Evolutionary conservation across 2,797 vertebrate species (phyloP).

Genomic region (Ciconia nigra): DNA sequence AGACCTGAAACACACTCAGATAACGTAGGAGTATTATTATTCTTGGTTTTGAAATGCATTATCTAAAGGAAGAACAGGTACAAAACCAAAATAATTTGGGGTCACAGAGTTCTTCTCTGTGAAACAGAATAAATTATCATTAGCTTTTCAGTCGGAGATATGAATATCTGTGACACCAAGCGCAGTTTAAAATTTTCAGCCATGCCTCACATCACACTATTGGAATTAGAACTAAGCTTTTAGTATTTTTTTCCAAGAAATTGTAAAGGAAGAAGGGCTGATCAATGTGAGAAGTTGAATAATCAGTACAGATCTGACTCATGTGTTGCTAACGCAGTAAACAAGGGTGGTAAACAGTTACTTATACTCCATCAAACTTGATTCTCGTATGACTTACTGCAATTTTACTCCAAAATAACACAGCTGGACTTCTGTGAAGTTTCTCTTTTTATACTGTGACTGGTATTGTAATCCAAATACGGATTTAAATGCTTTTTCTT

Average conservation of each 20-base stretch:
- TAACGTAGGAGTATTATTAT: neutral
- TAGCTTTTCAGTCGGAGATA: neutral
- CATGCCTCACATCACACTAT: neutral
- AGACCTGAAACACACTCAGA: neutral
- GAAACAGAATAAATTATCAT: neutral
- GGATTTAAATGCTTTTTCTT: neutral
- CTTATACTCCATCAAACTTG: neutral
- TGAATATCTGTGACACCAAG: neutral
- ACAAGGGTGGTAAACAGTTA: neutral
- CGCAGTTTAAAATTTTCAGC: neutral
- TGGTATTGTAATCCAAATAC: neutral
- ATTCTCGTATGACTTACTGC: neutral
- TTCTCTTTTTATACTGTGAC: neutral
- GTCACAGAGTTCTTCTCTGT: neutral
- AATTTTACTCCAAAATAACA: constrained; percentile 4
- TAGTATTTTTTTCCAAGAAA: neutral
- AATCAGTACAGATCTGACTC: neutral
- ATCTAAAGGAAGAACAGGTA: neutral
- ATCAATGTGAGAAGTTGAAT: neutral
- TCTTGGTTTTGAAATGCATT: neutral
- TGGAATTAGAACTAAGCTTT: neutral
- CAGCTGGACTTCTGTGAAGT: neutral
- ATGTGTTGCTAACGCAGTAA: neutral
- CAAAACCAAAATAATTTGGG: neutral
- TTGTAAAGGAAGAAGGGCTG: neutral